Base-by-base conservation (phyloP, 1,140 invertebrate species). In the Drosophila pachea region DNA sequence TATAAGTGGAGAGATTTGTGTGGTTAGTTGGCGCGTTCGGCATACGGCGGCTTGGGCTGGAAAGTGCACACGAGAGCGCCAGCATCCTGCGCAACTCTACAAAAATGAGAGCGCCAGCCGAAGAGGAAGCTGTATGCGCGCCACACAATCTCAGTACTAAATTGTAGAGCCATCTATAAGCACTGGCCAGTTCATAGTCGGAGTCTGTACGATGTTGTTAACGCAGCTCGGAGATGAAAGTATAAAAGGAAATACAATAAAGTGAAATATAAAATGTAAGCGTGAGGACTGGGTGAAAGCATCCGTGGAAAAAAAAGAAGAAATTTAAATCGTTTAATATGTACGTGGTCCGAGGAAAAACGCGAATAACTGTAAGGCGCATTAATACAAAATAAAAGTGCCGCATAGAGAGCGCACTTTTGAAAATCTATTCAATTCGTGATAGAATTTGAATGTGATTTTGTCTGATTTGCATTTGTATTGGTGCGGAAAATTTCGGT, bases 121-220 rank as follows among this genome's bases (percentile, higher is more conserved):
- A 74, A 75, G 45, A 50, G 59, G 70, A 69, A 29, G 74, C 74
- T 72, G 68, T 74, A 61, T 45, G 36, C 33, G 69, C 35, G 69
- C 72, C 60, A 53, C 50, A 59, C 48, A 63, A 64, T 52, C 61
- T 74, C 58, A 74, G 72, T 71, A 61, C 47, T 62, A 74, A 76
- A 78, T 31, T 50, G 66, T 60, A 64, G 62, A 76, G 63, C 73
- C 68, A 77, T 65, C 73, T 70, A 42, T 16, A 65, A 70, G 29
- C 58, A 68, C 66, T 71, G 54, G 70, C 48, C 76, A 81, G 76
- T 73, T 53, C 53, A 48, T 43, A 76, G 82, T 86, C 82, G 70
- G 82, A 86, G 77, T 75, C 73, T 78, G 77, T 82, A 68, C 76
- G 82, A 75, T 78, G 62, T 64, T 68, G 79, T 62, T 66, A 77